Base-by-base conservation (phyloP, 2,797 vertebrate genomes). In the Thalassophryne amazonica region DNA sequence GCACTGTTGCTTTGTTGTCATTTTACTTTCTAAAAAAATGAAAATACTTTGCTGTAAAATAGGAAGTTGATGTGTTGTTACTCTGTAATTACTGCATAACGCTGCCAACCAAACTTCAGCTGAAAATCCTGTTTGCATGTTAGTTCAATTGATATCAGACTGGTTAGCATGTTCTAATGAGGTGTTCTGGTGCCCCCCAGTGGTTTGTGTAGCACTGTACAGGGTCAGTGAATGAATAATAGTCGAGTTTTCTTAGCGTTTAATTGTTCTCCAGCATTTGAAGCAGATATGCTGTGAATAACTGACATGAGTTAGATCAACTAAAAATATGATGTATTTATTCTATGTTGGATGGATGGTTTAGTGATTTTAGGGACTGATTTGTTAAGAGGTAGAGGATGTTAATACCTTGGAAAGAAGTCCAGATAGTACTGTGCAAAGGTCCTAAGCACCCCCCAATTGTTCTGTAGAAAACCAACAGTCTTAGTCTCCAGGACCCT, bases 121-220 rank as follows among this genome's bases (percentile, higher is more conserved):
- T 9, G 4, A 34, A 2, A 25, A 1, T 1, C 3, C 16, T 6
- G 14, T 23, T 35, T 18, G 5, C 12, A 2, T 21, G 23, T 14
- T 3, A 2, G 0, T 16, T 33, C 11, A 5, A 5, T 6, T 35
- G 12, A 21, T n/a, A n/a, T n/a, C n/a, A 2, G 13, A 15, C 18
- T 31, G 1, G 13, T n/a, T 6, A 6, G 4, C 4, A 33, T 17
- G 8, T 32, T 43, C 7, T 41, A 51, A 14, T 6, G 7, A 27
- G 17, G 40, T 51, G 16, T 30, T 62, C 13, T 65, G 59, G 43
- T 27, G 38, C 76, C 78, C 69, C 48, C 78, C 9, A 46, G 63
- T 32, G 84, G 60, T 42, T 46, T 15, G 2, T 19, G 25, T 8
- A 7, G 18, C 4, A 7, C 25, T 7, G 3, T 63, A 36, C 76